Evolutionary conservation across 2,113 vertebrate species (phyloP).

Genomic region (Eulemur rufifrons): DNA sequence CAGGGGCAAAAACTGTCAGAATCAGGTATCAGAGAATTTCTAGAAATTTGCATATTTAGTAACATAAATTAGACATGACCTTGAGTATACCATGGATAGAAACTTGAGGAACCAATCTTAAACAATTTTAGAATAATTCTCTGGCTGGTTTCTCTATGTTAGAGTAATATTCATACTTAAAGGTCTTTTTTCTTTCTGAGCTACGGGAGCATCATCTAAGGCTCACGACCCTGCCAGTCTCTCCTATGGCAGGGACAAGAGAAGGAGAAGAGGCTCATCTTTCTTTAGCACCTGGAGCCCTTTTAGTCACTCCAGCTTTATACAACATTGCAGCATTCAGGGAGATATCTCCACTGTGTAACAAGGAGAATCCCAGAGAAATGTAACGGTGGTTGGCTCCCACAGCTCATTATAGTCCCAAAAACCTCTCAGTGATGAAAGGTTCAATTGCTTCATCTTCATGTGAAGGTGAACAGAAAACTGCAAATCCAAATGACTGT

Average conservation of each 20-base stretch:
- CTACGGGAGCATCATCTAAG: not conserved
- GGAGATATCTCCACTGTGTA: not conserved
- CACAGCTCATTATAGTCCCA: not conserved
- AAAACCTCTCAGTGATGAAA: not conserved
- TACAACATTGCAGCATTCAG: not conserved
- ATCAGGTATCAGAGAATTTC: not conserved
- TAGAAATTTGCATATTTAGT: not conserved
- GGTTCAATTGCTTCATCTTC: not conserved
- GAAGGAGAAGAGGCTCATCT: not conserved
- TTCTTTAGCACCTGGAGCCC: not conserved
- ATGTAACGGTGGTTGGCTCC: not conserved
- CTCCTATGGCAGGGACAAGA: not conserved
- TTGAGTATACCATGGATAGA: not conserved
- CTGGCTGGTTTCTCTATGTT: not conserved
- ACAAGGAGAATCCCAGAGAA: not conserved
- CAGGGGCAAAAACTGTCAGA: not conserved
- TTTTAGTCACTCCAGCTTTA: not conserved
- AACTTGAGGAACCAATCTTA: not conserved
- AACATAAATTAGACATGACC: not conserved
- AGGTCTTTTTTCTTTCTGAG: not conserved
- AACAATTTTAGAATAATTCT: not conserved
- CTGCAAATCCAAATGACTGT: not conserved
- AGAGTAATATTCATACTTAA: slow-evolving; percentile 13
- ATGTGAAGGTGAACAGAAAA: not conserved
- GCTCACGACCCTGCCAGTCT: not conserved